Conservation (phyloP, 2,113 vertebrate genomes). For the Oceanodroma tethys region DNA sequence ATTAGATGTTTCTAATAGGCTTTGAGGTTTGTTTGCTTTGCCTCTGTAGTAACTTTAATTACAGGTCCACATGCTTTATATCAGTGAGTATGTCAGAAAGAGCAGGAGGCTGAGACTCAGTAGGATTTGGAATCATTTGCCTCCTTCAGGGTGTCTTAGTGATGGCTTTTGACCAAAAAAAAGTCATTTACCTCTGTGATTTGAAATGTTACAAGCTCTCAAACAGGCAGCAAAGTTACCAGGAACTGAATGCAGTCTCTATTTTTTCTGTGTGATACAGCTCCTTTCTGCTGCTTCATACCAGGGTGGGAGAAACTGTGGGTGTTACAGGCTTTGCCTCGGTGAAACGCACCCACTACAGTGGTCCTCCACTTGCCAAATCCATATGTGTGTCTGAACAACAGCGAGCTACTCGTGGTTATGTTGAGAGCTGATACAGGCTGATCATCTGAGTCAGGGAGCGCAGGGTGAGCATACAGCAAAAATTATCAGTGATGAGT, state of each 20-base stretch:
- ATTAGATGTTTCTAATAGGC: neutral
- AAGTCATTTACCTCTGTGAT: neutral
- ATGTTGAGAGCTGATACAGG: neutral
- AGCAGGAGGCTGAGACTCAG: neutral
- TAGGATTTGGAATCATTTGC: neutral
- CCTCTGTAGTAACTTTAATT: neutral
- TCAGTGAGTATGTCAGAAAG: neutral
- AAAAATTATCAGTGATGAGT: neutral
- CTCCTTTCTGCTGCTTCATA: neutral
- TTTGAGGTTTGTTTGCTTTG: neutral
- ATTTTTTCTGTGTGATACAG: neutral
- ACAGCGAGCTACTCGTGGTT: fast-evolving
- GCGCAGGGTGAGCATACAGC: neutral
- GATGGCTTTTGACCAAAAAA: neutral
- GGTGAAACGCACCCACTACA: neutral
- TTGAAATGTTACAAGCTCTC: neutral
- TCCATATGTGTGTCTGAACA: neutral
- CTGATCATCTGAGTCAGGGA: neutral
- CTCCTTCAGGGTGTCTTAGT: neutral
- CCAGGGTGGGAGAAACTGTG: neutral
- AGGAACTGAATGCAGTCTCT: neutral
- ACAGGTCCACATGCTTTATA: neutral
- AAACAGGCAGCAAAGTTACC: neutral
- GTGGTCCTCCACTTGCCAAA: neutral
- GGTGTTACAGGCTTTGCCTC: neutral